A percentile compares a stretch with the other conserved stretches of the same genome.
Conservation (phyloP, 2,888 invertebrate genomes). For the Oegoconia quadripuncta region DNA sequence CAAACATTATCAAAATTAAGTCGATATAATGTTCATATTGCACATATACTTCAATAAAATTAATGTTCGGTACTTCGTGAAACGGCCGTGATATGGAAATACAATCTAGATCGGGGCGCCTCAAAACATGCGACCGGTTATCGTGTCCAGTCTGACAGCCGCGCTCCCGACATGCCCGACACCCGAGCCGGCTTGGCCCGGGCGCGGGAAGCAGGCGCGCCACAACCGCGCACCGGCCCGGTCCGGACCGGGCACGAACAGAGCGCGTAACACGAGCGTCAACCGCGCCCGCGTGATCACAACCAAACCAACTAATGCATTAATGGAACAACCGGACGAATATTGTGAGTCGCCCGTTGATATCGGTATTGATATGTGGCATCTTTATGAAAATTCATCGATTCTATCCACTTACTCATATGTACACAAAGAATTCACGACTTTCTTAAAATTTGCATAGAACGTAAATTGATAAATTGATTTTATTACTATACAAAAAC, state of each 20-base stretch:
- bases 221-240: too few relatives aligned
- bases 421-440: constrained; percentile 55
- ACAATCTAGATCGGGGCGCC: too few relatives aligned
- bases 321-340: background rate
- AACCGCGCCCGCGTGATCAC: background rate
- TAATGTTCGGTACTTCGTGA: constrained; percentile 36
- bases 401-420: constrained; percentile 34
- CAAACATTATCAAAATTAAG: constrained; percentile 74
- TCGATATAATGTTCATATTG: constrained; percentile 67
- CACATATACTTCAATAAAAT: constrained; percentile 43
- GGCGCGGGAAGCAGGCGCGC: too few relatives aligned
- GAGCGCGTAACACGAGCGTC: too few relatives aligned
- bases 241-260: too few relatives aligned
- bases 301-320: background rate
- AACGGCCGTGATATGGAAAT: constrained; percentile 44
- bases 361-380: constrained; percentile 51
- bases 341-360: constrained; percentile 42
- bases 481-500: constrained; percentile 75
- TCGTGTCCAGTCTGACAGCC: background rate
- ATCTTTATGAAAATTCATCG: constrained; percentile 40
- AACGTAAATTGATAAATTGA: constrained; percentile 55
- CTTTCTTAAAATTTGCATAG: constrained; percentile 41
- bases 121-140: constrained; percentile 33
- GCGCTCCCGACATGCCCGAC: background rate
- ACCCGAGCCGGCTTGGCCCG: background rate